These are phyloP conservation scores for Euborellia annulipes DNA, from an alignment of 1,140 invertebrate genomes.

Conservation along the genomic window DNA sequence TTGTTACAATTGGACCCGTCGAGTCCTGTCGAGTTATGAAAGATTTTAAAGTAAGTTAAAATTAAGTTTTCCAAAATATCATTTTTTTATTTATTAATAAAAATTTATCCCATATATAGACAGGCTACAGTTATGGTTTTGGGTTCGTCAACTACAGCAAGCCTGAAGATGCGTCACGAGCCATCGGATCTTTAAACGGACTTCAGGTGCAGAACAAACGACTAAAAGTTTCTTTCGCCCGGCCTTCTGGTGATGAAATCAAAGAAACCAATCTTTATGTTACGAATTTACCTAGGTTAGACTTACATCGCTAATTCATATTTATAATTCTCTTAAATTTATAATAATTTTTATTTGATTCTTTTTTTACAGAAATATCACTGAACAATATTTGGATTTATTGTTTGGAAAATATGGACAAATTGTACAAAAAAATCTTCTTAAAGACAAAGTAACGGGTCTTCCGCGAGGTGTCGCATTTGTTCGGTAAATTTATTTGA, in stretches of 20 bases:
- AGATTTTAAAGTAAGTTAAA: slow-evolving; percentile 54
- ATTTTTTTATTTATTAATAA: slow-evolving; percentile 12
- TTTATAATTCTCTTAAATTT: neutral
- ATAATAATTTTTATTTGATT: slow-evolving; percentile 12
- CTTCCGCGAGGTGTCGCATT: slow-evolving; percentile 77
- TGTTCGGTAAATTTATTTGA: slow-evolving; percentile 51
- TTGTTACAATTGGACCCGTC: slow-evolving; percentile 69
- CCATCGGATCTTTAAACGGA: slow-evolving; percentile 76
- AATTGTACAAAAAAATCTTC: slow-evolving; percentile 79
- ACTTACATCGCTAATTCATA: neutral
- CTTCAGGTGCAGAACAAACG: slow-evolving; percentile 72
- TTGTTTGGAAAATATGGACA: slow-evolving; percentile 74
- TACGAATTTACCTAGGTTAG: slow-evolving; percentile 67
- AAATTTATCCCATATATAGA: slow-evolving; percentile 30
- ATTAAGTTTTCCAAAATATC: no score
- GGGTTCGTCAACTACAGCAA: slow-evolving; percentile 86
- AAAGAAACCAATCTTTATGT: slow-evolving; percentile 93
- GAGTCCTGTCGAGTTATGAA: slow-evolving; percentile 85
- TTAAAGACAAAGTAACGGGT: slow-evolving; percentile 74
- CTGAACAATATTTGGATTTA: slow-evolving; percentile 62
- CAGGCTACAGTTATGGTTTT: slow-evolving; percentile 91
- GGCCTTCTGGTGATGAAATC: slow-evolving; percentile 79
- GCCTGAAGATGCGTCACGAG: slow-evolving; percentile 67
- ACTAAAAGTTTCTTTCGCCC: slow-evolving; percentile 80
- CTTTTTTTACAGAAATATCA: slow-evolving; percentile 41